Base-by-base conservation (phyloP, 2,888 invertebrate species). In the Agrotis exclamationis region DNA sequence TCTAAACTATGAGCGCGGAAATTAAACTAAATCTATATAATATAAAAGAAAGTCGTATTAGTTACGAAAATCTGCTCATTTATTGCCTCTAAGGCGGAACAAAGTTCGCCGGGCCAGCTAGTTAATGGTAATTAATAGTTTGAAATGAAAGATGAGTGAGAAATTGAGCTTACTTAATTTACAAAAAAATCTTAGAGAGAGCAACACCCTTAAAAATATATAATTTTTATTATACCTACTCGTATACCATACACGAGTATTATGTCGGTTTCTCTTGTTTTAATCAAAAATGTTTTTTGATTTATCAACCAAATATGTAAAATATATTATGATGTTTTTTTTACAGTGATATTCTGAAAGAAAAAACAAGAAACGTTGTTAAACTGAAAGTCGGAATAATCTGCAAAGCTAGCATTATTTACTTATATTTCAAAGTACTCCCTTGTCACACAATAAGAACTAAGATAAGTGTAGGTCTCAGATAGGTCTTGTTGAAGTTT, bases 1-100 rank as follows among this genome's bases (percentile, higher is more conserved):
- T 33, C 44, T 33, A 33, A 51, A 47, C 57, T 72, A 20, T 47
- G 18, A 72, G 24, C 13, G n/a, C 47, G 45, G n/a, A 44, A 9
- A 1, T 16, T 1, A n/a, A 28, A 44, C 22, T 54, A n/a, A n/a
- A n/a, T n/a, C n/a, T n/a, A n/a, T n/a, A n/a, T n/a, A n/a, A n/a
- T n/a, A n/a, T n/a, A n/a, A n/a, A n/a, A n/a, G n/a, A n/a, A n/a
- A n/a, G n/a, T n/a, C n/a, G n/a, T n/a, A n/a, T n/a, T n/a, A n/a
- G n/a, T n/a, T n/a, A n/a, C n/a, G n/a, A n/a, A n/a, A n/a, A n/a
- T n/a, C n/a, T n/a, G n/a, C n/a, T n/a, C n/a, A n/a, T n/a, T n/a
- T n/a, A n/a, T n/a, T n/a, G n/a, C n/a, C n/a, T n/a, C n/a, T n/a
- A n/a, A n/a, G n/a, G n/a, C n/a, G n/a, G n/a, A n/a, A n/a, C n/a